phyloP scores from a whole-genome alignment of 2,888 invertebrate species.

The Eueremaeus valkanovi region DNA sequence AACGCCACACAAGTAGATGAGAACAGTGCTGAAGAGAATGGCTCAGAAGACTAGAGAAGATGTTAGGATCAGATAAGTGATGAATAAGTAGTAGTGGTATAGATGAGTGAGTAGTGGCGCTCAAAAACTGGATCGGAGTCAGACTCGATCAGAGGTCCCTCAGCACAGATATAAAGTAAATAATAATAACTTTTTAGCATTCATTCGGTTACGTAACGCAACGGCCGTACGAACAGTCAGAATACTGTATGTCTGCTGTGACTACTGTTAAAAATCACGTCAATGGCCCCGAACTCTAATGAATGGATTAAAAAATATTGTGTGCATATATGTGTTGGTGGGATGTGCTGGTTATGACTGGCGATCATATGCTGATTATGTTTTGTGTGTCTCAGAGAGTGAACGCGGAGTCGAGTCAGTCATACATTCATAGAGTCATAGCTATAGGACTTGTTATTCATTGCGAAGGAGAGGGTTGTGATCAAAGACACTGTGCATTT shows the following conservation, averaged over 20 bases:
- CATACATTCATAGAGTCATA: too few relatives aligned
- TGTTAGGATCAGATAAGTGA: conserved; percentile 11
- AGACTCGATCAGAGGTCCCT: not conserved
- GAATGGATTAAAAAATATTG: not conserved
- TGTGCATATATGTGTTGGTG: not conserved
- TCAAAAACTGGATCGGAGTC: conserved; percentile 4
- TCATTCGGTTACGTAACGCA: not conserved
- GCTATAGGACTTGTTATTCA: conserved; percentile 28
- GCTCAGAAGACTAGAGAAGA: conserved; percentile 6
- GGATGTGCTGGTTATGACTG: not conserved
- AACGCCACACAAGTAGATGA: conserved; percentile 23
- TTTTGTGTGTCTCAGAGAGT: conserved; percentile 1
- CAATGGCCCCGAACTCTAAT: conserved; percentile 14
- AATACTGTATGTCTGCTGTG: not conserved
- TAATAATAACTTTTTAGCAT: not conserved
- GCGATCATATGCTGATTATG: conserved; percentile 6
- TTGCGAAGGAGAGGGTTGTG: conserved; percentile 21
- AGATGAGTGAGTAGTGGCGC: not conserved
- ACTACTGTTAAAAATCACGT: conserved; percentile 23
- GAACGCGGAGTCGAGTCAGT: not conserved
- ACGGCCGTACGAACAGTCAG: not conserved
- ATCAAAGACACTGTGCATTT: not conserved
- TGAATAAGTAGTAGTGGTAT: not conserved
- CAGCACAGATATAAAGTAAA: not conserved
- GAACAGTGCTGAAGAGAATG: not conserved